Evolutionary conservation across 2,797 vertebrate genomes (phyloP), one percentile per base, ranked within the genome.

Genomic region (Hyperoplus immaculatus): DNA sequence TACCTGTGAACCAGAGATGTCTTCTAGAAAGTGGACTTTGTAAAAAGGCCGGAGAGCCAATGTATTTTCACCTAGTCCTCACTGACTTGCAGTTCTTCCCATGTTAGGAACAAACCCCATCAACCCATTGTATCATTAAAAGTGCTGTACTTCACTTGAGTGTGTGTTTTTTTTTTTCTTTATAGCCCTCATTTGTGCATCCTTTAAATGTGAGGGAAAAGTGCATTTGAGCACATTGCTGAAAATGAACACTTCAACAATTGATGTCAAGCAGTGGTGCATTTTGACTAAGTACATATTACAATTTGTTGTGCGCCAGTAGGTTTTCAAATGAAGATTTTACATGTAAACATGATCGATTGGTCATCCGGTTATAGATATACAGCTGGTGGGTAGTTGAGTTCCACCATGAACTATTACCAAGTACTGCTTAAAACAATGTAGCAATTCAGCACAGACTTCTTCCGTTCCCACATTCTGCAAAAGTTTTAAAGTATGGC

Each of bases 121-220:
- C 86, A 88, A 87, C 84, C 85, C 88, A 88, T 93, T 92, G 91
- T 92, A 93, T 93, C 90, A 94, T 93, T 94, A 94, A 94, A 93
- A 94, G 92, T 94, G 94, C 92, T 95, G 94, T 94, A 94, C 87
- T 84, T 87, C 60, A 36, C 18, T 0, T 71, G 29, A n/a, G n/a
- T n/a, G n/a, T n/a, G n/a, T n/a, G n/a, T n/a, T n/a, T n/a, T 41
- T 1, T 43, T 61, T 75, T 69, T 46, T 36, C 29, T 74, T 56
- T 15, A 0, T 4, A 45, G 14, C 10, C 9, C 2, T 47, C 11
- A 18, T 67, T 64, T 55, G 14, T 29, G 14, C 55, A 13, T 61
- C 49, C 0, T 8, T 41, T 56, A 60, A 72, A 65, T 61, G 69
- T 68, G 42, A 41, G 42, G 18, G 13, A 3, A 60, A 72, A 53